phyloP scores from a whole-genome alignment of 2,113 vertebrate species.

The Piprites chloris region DNA sequence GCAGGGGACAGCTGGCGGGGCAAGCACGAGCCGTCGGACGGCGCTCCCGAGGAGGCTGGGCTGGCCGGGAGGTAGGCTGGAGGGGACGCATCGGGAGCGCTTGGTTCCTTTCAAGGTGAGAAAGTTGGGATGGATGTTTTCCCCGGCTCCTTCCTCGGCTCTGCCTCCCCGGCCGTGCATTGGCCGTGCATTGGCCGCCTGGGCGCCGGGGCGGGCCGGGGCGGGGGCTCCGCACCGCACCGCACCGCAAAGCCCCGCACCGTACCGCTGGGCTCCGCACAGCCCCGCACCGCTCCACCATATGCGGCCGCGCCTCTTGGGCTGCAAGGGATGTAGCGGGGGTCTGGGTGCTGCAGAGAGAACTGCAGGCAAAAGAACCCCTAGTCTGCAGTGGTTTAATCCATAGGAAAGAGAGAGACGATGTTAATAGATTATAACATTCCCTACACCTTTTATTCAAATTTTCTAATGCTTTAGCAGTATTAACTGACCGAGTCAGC shows the following conservation, averaged over 20 bases:
- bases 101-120: constrained; percentile 42
- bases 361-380: neutral
- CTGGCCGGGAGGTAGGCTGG: neutral
- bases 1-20: neutral
- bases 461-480: neutral
- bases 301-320: neutral
- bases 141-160: neutral
- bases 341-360: fast-evolving
- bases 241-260: fast-evolving
- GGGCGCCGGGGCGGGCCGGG: constrained; percentile 43
- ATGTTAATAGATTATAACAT: too few species aligned
- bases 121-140: constrained; percentile 38
- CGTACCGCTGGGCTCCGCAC: neutral
- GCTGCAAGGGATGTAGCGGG: neutral
- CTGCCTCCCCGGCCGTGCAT: constrained; percentile 12
- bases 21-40: neutral
- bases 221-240: neutral
- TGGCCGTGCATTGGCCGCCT: constrained; percentile 8
- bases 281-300: too few species aligned
- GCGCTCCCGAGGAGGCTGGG: neutral
- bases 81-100: neutral
- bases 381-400: neutral
- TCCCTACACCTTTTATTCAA: neutral
- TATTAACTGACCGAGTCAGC: neutral
- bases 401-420: neutral